phyloP scores from a whole-genome alignment of 2,113 vertebrate species.

The Tapirus terrestris region DNA sequence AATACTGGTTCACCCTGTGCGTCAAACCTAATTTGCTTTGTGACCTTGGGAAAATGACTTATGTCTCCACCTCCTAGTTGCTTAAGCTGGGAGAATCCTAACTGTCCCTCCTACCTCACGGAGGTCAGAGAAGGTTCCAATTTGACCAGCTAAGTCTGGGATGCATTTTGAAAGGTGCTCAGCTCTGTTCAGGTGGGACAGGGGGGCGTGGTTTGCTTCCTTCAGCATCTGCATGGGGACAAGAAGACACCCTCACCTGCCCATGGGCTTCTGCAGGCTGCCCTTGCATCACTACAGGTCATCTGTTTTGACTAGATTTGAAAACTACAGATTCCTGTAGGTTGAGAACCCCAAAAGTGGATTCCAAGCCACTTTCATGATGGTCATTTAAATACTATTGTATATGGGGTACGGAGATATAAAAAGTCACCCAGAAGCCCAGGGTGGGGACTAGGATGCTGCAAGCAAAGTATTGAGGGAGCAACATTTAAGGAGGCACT shows the following conservation, averaged over 20 bases:
- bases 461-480: neutral
- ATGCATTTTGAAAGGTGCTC: neutral
- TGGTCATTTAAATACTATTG: neutral
- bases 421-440: neutral
- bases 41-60: neutral
- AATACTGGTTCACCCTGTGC: neutral
- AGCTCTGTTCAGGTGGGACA: neutral
- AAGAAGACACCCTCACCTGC: fast-evolving
- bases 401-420: neutral
- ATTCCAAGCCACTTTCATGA: neutral
- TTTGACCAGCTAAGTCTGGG: neutral
- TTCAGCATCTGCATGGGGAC: neutral
- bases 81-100: neutral
- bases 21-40: neutral
- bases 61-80: neutral
- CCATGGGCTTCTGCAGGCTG: fast-evolving
- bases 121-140: neutral
- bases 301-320: neutral
- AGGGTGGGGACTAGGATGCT: neutral
- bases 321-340: neutral
- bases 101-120: neutral
- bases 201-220: neutral
- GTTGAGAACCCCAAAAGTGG: neutral
- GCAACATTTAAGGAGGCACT: neutral
- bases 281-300: neutral